These are phyloP conservation scores for Aurelia aurita complex sp. Pacific DNA, from an alignment of 30 jellyfish, hydroid and myxozoan genomes.

Conservation along the genomic window DNA sequence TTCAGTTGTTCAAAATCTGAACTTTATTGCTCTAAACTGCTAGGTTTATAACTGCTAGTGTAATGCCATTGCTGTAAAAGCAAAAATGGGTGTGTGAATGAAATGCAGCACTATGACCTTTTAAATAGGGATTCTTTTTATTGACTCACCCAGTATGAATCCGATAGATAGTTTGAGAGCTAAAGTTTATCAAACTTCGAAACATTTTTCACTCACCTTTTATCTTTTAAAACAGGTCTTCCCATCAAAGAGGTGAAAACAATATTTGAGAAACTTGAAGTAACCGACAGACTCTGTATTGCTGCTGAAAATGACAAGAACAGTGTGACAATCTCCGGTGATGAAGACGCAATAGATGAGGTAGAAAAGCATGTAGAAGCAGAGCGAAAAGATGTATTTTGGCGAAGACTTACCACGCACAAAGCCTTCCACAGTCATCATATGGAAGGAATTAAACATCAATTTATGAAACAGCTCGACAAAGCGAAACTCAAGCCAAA, in stretches of 20 bases:
- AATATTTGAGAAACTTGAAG: conserved; percentile 26
- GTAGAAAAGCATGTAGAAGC: conserved; percentile 27
- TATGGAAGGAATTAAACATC: conserved; percentile 53
- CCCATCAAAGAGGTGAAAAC: conserved; percentile 37
- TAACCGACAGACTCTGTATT: conserved; percentile 44
- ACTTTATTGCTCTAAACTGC: too few species aligned
- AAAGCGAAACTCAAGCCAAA: conserved; percentile 46
- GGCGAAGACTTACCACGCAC: conserved; percentile 61
- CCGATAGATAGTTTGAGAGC: too few species aligned
- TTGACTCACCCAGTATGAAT: too few species aligned
- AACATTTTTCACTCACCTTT: too few species aligned
- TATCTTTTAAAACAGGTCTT: conserved; percentile 11
- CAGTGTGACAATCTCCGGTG: conserved; percentile 70
- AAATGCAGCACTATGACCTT: too few species aligned
- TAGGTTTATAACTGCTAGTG: too few species aligned
- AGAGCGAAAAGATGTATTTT: conserved; percentile 30
- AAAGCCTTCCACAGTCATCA: conserved; percentile 80
- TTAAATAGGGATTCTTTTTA: too few species aligned
- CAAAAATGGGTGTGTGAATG: too few species aligned
- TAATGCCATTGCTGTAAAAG: too few species aligned
- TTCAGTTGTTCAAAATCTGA: too few species aligned
- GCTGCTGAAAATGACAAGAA: conserved; percentile 70
- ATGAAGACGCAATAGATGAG: conserved; percentile 54
- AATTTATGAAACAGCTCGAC: conserved; percentile 23
- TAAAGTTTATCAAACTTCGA: too few species aligned